Evolutionary conservation across 2,888 invertebrate species (phyloP).

Genomic region (Hydroisotoma schaefferi): DNA sequence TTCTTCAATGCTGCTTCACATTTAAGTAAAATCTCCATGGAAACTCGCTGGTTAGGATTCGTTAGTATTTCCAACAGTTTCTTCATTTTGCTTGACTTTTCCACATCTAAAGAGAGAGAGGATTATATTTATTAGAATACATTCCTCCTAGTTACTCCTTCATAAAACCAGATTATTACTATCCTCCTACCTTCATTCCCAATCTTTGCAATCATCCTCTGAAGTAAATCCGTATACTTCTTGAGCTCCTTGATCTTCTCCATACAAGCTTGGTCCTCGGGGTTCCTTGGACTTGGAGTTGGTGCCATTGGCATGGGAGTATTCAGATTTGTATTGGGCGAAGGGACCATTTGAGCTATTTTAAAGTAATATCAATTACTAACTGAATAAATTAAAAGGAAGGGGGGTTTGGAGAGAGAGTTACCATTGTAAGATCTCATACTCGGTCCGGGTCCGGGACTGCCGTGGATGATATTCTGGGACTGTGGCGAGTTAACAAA

Average conservation of each 20-base stretch:
- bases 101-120: constrained; percentile 63
- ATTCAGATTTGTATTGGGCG: constrained; percentile 78
- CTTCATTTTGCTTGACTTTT: constrained; percentile 91
- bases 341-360: constrained; percentile 51
- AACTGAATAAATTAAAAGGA: neutral
- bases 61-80: constrained; percentile 85
- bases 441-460: neutral
- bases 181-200: constrained; percentile 69
- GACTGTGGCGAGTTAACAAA: constrained; percentile 44
- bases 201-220: constrained; percentile 83
- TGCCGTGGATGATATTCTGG: constrained; percentile 35
- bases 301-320: constrained; percentile 65
- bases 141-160: too few relatives aligned
- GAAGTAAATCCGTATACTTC: constrained; percentile 88
- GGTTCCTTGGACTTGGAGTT: constrained; percentile 64
- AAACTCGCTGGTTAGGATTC: constrained; percentile 82
- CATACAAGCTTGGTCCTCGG: constrained; percentile 82
- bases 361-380: neutral
- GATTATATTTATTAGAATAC: neutral
- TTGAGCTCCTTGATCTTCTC: constrained; percentile 90
- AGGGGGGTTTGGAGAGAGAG: neutral
- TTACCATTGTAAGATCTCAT: neutral
- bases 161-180: too few relatives aligned
- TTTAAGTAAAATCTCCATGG: constrained; percentile 82
- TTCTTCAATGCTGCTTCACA: constrained; percentile 91